These are phyloP conservation scores for Brachionus asplanchnoidis DNA, from an alignment of 1,140 invertebrate species.

Conservation along the genomic window DNA sequence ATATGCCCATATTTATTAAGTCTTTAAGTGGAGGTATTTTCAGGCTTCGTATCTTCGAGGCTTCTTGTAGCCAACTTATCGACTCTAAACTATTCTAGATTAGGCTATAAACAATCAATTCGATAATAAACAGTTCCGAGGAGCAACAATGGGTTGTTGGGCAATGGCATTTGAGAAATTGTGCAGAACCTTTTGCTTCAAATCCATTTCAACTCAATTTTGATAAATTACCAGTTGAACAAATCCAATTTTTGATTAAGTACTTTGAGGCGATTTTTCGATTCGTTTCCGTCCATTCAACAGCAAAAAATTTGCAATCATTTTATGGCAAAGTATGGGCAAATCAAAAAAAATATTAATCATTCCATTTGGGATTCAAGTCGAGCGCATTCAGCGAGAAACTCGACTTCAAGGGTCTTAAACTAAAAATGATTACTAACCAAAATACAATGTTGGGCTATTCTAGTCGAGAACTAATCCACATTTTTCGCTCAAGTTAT, in stretches of 20 bases:
- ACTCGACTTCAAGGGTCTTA: not conserved
- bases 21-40: not conserved
- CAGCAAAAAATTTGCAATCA: not conserved
- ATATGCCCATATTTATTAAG: conserved; percentile 2
- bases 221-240: not conserved
- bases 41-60: not conserved
- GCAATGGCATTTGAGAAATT: not conserved
- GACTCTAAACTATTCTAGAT: not conserved
- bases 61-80: not conserved
- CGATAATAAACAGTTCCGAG: not conserved
- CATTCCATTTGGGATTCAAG: not conserved
- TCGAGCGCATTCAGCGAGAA: not conserved
- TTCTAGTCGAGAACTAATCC: not conserved
- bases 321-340: not conserved
- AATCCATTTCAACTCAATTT: not conserved
- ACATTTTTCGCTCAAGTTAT: not conserved
- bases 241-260: not conserved
- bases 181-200: not conserved
- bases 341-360: not conserved
- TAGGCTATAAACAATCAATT: not conserved
- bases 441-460: not conserved
- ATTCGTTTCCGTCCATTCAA: not conserved
- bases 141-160: not conserved
- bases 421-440: not conserved
- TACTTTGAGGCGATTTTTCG: not conserved